These are phyloP conservation scores for Dioctria linearis DNA, from an alignment of 2,888 invertebrate species.

Conservation along the genomic window DNA sequence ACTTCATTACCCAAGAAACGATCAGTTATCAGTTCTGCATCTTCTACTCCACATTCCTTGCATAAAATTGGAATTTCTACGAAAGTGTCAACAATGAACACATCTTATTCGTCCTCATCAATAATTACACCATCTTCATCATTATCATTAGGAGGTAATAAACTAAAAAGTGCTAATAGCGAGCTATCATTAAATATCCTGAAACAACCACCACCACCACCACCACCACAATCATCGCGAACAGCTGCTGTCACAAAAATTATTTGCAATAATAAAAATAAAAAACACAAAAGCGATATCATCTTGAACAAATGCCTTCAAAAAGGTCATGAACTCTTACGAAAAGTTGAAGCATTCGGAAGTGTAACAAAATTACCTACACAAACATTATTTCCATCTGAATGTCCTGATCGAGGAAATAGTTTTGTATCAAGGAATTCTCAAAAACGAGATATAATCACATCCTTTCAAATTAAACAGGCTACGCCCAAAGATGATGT, in stretches of 20 bases:
- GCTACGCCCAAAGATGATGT: neutral
- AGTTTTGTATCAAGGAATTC: neutral
- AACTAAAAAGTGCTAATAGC: slow-evolving; percentile 57
- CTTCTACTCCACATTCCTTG: slow-evolving; percentile 60
- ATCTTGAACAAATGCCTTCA: slow-evolving; percentile 69
- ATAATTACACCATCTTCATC: slow-evolving; percentile 7
- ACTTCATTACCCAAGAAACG: slow-evolving; percentile 31
- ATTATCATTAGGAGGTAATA: too few relatives aligned
- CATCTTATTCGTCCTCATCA: slow-evolving; percentile 12
- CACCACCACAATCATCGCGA: neutral
- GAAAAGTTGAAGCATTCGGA: slow-evolving; percentile 67
- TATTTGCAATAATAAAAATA: slow-evolving; percentile 2
- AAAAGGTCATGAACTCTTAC: slow-evolving; percentile 68
- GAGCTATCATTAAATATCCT: slow-evolving; percentile 58
- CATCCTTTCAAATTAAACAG: slow-evolving; percentile 16
- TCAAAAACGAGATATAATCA: slow-evolving; percentile 42
- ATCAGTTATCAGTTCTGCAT: slow-evolving; percentile 57
- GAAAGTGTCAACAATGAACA: slow-evolving; percentile 21
- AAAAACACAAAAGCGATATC: slow-evolving; percentile 63
- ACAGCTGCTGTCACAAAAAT: neutral
- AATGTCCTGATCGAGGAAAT: neutral
- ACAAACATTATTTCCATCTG: neutral
- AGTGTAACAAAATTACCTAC: slow-evolving; percentile 59
- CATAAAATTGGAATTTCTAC: slow-evolving; percentile 60
- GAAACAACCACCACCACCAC: slow-evolving; percentile 3